Evolutionary conservation across 64 coral and sea anemone species (phyloP).

Genomic region (Orbicella faveolata): DNA sequence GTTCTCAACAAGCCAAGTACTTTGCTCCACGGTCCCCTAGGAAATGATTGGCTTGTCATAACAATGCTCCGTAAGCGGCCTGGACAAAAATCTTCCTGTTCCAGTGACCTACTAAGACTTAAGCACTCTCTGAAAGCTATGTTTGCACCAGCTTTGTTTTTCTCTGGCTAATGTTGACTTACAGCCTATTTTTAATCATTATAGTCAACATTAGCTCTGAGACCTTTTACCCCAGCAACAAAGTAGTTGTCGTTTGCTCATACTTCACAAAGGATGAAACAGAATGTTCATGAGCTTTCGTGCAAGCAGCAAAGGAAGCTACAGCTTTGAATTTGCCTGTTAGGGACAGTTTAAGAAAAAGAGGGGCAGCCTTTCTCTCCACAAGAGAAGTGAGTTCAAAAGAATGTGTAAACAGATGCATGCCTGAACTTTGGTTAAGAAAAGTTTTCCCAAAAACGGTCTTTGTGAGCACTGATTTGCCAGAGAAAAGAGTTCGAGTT

Average conservation of each 20-base stretch:
- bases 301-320: conserved; percentile 39
- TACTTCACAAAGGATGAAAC: conserved; percentile 30
- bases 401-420: conserved; percentile 26
- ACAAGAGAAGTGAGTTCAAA: conserved; percentile 42
- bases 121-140: no score
- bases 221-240: no score
- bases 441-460: conserved; percentile 24
- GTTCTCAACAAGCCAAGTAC: no score
- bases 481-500: background rate
- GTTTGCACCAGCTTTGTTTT: no score
- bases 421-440: conserved; percentile 40
- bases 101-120: no score
- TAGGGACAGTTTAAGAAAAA: conserved; percentile 30
- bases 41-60: no score
- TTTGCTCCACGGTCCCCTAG: no score
- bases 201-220: no score
- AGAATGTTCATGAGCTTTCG: conserved; percentile 28
- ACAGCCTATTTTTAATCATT: no score
- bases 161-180: no score
- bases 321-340: conserved; percentile 12
- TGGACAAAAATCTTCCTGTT: no score
- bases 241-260: background rate
- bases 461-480: conserved; percentile 37
- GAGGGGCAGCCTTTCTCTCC: conserved; percentile 25
- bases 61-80: no score